Evolutionary conservation across 2,888 invertebrate species (phyloP).

Genomic region (Dasypolia templi): DNA sequence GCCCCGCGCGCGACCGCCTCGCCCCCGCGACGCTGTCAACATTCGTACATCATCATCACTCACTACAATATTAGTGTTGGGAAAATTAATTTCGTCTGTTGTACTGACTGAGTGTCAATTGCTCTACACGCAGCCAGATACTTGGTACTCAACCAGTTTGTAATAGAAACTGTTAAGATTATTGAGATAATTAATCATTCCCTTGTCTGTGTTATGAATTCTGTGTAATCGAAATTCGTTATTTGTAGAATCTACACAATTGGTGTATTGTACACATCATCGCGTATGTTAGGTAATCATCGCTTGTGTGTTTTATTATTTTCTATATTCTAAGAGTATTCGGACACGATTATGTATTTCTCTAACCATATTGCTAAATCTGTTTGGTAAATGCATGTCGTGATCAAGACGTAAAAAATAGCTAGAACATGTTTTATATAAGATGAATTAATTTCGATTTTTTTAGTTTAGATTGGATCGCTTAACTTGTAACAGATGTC

Average conservation of each 20-base stretch:
- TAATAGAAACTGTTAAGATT: constrained; percentile 38
- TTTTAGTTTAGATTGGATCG: constrained; percentile 7
- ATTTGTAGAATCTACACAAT: constrained; percentile 45
- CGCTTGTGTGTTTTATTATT: constrained; percentile 54
- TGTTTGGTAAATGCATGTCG: constrained; percentile 51
- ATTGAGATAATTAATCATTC: constrained; percentile 36
- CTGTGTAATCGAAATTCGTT: constrained; percentile 34
- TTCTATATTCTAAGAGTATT: constrained; percentile 52
- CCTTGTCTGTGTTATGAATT: constrained; percentile 17
- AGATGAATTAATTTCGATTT: constrained; percentile 18
- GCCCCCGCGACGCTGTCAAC: constrained; percentile 53
- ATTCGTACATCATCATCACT: constrained; percentile 54
- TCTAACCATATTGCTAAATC: constrained; percentile 64
- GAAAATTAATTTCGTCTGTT: constrained; percentile 35
- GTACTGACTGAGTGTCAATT: constrained; percentile 1
- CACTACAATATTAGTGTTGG: constrained; percentile 43
- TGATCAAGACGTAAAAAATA: constrained; percentile 46
- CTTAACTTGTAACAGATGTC: not conserved
- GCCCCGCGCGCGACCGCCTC: constrained; percentile 68
- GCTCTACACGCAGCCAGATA: constrained; percentile 14
- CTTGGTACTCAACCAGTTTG: not conserved
- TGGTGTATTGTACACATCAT: constrained; percentile 47
- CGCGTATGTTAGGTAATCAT: constrained; percentile 56
- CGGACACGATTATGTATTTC: constrained; percentile 57
- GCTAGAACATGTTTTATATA: constrained; percentile 31